Evolutionary conservation across 2,113 vertebrate genomes (phyloP), one percentile per base, ranked within the genome.

Genomic region (Misgurnus mizolepis): DNA sequence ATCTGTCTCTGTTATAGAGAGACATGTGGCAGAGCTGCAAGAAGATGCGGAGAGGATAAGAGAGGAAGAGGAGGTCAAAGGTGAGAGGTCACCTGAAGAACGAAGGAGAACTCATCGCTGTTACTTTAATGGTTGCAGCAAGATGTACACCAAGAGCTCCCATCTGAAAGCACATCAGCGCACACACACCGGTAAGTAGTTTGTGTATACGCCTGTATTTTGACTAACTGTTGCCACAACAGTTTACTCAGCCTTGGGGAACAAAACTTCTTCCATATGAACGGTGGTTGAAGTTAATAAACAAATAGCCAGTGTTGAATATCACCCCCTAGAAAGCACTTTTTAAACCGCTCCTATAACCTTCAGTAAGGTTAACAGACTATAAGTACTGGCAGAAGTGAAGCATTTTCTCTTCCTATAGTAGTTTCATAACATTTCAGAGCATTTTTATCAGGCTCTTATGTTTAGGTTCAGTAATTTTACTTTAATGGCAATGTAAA

Each of bases 71-170:
- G 88, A 82, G 85, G 89, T 79, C 82, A 95, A 90, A 3, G 94
- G 94, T 10, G 97, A 97, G 72, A 90, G 92, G 18, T 98, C 96
- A 0, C 95, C 96, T 0, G 97, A 99, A 40, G 95, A 96, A 77
- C 93, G 95, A 89, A 94, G 94, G 86, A 92, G 97, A 22, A 93
- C 98, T 41, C 97, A 99, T 88, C 91, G 96, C 84, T 99, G 97
- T 92, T 93, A 95, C 40, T 99, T 99, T 93, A 98, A 96, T 0
- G 97, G 97, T 8, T 99, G 97, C 95, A 94, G 95, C 87, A 98
- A 99, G 94, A 97, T 98, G 92, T 99, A 99, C 94, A 99, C 97
- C 93, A 99, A 99, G 95, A 99, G 97, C 89, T 99, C 97, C 56
- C 97, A 99, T 89, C 94, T 99, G 87, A 99, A 99, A 95, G 97